These are phyloP conservation scores for Galagoides demidoff DNA, from an alignment of 2,797 vertebrate genomes.

Conservation along the genomic window DNA sequence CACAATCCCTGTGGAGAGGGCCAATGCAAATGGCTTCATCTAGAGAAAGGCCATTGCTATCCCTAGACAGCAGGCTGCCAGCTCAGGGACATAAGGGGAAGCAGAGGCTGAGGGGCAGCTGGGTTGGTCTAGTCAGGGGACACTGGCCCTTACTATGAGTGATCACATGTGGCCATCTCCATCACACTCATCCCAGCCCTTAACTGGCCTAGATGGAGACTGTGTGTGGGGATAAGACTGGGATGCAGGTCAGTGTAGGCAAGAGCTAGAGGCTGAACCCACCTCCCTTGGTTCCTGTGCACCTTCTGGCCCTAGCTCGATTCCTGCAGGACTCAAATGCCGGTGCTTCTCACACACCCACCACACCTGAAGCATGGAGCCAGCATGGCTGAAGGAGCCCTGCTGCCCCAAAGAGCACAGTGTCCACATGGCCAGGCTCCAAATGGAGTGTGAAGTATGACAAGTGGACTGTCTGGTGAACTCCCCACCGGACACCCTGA, in stretches of 20 bases:
- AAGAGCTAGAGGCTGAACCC: background rate
- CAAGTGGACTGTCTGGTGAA: background rate
- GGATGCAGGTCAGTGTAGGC: background rate
- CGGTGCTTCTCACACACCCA: background rate
- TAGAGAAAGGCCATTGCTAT: background rate
- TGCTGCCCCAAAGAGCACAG: background rate
- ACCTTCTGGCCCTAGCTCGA: background rate
- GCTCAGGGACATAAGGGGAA: background rate
- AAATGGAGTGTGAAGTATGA: background rate
- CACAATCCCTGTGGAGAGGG: background rate
- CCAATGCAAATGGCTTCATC: background rate
- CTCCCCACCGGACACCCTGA: background rate
- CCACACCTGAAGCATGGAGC: background rate
- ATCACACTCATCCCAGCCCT: background rate
- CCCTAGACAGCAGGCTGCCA: background rate
- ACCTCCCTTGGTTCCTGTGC: background rate
- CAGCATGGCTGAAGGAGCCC: background rate
- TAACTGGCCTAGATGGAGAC: background rate
- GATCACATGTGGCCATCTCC: background rate
- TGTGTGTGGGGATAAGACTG: background rate
- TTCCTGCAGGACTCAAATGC: background rate
- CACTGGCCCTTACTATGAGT: fast-evolving
- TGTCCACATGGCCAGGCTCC: background rate
- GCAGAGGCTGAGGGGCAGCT: background rate
- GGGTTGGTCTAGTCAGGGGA: background rate